These are phyloP conservation scores for Pocillopora damicornis DNA, from an alignment of 64 coral and sea anemone genomes.

Conservation along the genomic window DNA sequence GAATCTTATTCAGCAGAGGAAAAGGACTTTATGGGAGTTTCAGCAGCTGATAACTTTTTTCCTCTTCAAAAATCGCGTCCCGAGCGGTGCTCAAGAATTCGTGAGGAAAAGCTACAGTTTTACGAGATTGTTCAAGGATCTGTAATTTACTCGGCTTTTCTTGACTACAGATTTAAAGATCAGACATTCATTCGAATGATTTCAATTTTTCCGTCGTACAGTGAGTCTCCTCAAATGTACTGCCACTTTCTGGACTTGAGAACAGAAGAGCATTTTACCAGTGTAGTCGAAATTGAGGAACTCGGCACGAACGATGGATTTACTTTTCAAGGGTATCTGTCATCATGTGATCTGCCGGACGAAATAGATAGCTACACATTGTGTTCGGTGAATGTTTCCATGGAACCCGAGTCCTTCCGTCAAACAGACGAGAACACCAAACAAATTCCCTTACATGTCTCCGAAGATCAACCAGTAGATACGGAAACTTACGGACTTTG, in stretches of 20 bases:
- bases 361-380: conserved; percentile 22
- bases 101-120: conserved; percentile 13
- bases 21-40: not conserved
- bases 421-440: conserved; percentile 10
- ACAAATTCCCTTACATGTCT: conserved; percentile 11
- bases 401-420: not conserved
- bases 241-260: conserved; percentile 24
- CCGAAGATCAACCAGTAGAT: conserved; percentile 1
- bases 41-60: not conserved
- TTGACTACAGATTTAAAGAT: conserved; percentile 17
- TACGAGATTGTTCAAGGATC: conserved; percentile 37
- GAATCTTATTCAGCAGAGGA: not conserved
- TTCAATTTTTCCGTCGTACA: conserved; percentile 24
- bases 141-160: conserved; percentile 42
- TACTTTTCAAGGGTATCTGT: conserved; percentile 26
- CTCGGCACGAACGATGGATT: conserved; percentile 29
- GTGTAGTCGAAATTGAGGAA: conserved; percentile 29
- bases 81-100: not conserved
- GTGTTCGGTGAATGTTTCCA: conserved; percentile 23
- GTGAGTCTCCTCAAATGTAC: conserved; percentile 2
- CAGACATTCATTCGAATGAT: conserved; percentile 26
- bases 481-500: conserved; percentile 33
- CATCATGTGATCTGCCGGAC: conserved; percentile 23
- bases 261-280: conserved; percentile 1
- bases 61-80: not conserved